Conservation (phyloP, 2,888 invertebrate species). For the Periphyllus acericola region DNA sequence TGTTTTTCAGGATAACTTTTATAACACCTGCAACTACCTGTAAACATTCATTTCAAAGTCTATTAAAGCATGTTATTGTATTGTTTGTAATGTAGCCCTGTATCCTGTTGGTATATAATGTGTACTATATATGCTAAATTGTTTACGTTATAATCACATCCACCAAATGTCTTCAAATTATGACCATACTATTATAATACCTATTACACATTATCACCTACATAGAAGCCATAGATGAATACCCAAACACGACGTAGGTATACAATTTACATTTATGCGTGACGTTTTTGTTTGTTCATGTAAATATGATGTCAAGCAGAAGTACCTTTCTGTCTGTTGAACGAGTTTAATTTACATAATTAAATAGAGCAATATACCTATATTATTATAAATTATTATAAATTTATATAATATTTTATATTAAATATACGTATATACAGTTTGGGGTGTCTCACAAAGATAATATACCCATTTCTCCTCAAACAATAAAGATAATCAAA, state of each 20-base stretch:
- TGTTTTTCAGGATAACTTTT: neutral
- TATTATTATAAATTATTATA: too few relatives aligned
- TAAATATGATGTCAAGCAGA: neutral
- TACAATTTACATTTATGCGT: neutral
- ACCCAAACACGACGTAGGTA: neutral
- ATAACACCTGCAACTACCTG: neutral
- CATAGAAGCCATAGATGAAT: neutral
- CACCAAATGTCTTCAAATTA: neutral
- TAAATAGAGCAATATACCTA: neutral
- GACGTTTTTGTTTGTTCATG: neutral
- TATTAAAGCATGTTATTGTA: neutral
- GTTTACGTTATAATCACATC: neutral
- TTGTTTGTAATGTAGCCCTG: neutral
- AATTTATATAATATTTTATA: too few relatives aligned
- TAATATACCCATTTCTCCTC: too few relatives aligned
- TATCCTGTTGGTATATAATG: neutral
- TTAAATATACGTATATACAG: too few relatives aligned
- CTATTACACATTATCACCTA: neutral
- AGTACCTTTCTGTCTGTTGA: neutral
- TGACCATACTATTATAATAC: neutral
- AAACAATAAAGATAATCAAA: too few relatives aligned
- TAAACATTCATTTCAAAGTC: neutral
- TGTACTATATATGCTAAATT: neutral
- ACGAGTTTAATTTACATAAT: neutral
- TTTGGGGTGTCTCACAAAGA: too few relatives aligned